These are phyloP conservation scores for Chiloscyllium plagiosum DNA, from an alignment of 2,113 vertebrate genomes.

Conservation along the genomic window DNA sequence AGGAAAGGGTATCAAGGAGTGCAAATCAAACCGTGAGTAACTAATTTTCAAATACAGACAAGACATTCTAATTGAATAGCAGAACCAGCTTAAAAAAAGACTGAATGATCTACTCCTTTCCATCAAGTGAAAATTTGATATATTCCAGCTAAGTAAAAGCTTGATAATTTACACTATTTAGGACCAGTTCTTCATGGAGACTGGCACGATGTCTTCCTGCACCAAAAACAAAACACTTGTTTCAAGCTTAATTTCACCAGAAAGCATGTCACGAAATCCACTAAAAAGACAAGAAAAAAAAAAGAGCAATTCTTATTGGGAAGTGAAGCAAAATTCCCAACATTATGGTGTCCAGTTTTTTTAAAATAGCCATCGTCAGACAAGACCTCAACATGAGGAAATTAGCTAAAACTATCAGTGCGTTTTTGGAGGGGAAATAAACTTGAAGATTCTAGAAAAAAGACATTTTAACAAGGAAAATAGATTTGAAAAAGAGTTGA, in stretches of 20 bases:
- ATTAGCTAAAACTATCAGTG: not conserved
- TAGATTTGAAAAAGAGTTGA: not conserved
- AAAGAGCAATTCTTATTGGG: not conserved
- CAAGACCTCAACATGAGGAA: not conserved
- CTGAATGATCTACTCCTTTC: not conserved
- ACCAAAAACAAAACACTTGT: not conserved
- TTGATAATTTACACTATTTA: not conserved
- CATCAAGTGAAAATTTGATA: not conserved
- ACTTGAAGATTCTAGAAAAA: not conserved
- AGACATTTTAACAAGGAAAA: not conserved
- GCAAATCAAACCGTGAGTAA: too few relatives aligned
- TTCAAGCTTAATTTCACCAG: not conserved
- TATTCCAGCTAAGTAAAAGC: not conserved
- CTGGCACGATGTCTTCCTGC: not conserved
- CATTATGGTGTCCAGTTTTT: not conserved
- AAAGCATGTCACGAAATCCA: not conserved
- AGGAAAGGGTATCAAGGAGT: too few relatives aligned
- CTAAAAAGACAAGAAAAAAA: not conserved
- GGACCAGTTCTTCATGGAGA: not conserved
- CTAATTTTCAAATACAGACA: too few relatives aligned
- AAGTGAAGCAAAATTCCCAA: not conserved
- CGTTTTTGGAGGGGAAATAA: not conserved
- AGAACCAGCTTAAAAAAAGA: not conserved
- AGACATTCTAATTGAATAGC: not conserved
- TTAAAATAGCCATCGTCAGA: not conserved